Evolutionary conservation across 2,888 invertebrate genomes (phyloP).

Genomic region (Theretra japonica): DNA sequence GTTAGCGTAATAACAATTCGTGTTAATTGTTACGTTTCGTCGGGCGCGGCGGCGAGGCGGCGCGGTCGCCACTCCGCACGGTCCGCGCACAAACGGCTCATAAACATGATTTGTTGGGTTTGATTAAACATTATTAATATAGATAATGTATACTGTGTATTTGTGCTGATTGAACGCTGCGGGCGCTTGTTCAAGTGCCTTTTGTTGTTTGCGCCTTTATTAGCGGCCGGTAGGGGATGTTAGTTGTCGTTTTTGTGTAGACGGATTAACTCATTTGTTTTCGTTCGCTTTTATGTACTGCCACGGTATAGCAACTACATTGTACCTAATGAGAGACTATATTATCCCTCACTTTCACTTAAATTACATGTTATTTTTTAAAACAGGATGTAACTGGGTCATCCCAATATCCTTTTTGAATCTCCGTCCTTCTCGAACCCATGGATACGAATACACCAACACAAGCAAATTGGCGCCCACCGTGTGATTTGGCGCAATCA

Average conservation of each 20-base stretch:
- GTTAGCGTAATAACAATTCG: neutral
- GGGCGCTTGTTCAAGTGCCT: neutral
- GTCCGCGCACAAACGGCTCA: neutral
- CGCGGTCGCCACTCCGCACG: neutral
- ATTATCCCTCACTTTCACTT: too few relatives aligned
- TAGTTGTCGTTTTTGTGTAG: neutral
- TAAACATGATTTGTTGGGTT: neutral
- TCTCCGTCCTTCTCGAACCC: too few relatives aligned
- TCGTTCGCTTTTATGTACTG: neutral
- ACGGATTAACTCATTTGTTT: neutral
- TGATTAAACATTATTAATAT: constrained; percentile 10
- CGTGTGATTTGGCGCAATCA: too few relatives aligned
- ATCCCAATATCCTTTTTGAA: too few relatives aligned
- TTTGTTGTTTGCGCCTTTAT: constrained; percentile 3
- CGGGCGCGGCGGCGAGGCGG: too few relatives aligned
- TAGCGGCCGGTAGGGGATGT: neutral
- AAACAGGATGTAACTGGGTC: too few relatives aligned
- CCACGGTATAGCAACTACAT: too few relatives aligned
- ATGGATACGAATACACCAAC: too few relatives aligned
- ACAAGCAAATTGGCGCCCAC: too few relatives aligned
- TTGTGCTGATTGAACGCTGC: constrained; percentile 1
- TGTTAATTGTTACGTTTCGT: constrained; percentile 8
- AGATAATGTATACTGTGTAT: neutral
- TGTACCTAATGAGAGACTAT: too few relatives aligned
- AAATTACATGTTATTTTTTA: too few relatives aligned